Percentiles rank a stretch among this genome's conserved stretches.
These are phyloP conservation scores for Microctonus hyperodae DNA, from an alignment of 2,888 invertebrate species.

Conservation along the genomic window DNA sequence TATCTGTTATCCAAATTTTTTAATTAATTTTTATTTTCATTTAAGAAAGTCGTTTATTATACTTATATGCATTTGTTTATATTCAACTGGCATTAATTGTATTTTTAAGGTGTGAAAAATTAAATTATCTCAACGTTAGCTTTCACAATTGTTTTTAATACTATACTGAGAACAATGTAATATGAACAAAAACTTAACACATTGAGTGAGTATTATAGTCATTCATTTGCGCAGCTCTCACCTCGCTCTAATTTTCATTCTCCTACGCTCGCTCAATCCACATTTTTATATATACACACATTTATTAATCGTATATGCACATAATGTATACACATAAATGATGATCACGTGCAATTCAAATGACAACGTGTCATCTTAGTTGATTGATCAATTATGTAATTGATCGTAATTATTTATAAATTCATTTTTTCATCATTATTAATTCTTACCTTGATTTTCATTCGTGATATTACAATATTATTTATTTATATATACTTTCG, in stretches of 20 bases:
- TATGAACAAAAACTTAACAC: slow-evolving; percentile 21
- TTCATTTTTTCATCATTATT: not conserved
- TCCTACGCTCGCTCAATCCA: not conserved
- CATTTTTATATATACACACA: not conserved
- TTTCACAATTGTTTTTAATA: slow-evolving; percentile 31
- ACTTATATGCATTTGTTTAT: too few species aligned
- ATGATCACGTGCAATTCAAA: not conserved
- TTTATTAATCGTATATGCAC: too few species aligned
- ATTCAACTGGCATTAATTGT: not conserved
- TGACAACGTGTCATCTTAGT: not conserved
- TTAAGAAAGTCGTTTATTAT: slow-evolving; percentile 1
- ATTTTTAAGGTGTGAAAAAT: not conserved
- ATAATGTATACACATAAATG: not conserved
- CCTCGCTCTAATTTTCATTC: slow-evolving; percentile 50
- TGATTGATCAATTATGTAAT: not conserved
- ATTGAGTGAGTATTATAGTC: slow-evolving; percentile 41
- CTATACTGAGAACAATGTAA: not conserved
- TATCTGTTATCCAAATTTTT: too few species aligned
- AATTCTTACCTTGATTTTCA: not conserved
- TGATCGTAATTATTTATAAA: not conserved
- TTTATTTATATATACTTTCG: not conserved
- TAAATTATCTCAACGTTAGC: not conserved
- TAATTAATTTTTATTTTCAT: not conserved
- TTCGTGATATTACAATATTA: not conserved
- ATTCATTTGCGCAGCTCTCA: slow-evolving; percentile 44